These are phyloP conservation scores for Drosophila sucinea DNA, from an alignment of 1,140 invertebrate species.

Conservation along the genomic window DNA sequence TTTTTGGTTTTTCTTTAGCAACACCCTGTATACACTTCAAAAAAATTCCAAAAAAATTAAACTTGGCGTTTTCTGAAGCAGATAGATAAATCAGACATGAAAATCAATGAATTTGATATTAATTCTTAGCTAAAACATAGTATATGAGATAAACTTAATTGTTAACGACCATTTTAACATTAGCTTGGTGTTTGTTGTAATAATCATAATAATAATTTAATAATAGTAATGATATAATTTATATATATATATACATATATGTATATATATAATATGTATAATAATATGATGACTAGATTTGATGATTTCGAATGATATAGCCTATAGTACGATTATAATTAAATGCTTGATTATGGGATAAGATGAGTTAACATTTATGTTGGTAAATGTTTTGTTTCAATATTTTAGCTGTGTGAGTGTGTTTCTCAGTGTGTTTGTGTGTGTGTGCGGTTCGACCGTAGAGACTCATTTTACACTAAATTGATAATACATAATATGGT, in stretches of 20 bases:
- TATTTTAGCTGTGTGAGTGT: slow-evolving; percentile 17
- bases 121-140: slow-evolving; percentile 69
- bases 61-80: slow-evolving; percentile 50
- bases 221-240: slow-evolving; percentile 35
- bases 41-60: slow-evolving; percentile 42
- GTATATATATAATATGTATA: slow-evolving; percentile 24
- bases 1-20: slow-evolving; percentile 49
- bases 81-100: slow-evolving; percentile 44
- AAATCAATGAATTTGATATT: slow-evolving; percentile 42
- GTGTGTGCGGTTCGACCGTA: slow-evolving; percentile 75
- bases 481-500: slow-evolving; percentile 27
- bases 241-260: slow-evolving; percentile 57
- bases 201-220: slow-evolving; percentile 34
- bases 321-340: slow-evolving; percentile 61
- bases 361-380: slow-evolving; percentile 68
- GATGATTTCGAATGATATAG: slow-evolving; percentile 54
- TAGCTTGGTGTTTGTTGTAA: slow-evolving; percentile 62
- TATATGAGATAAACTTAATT: slow-evolving; percentile 74
- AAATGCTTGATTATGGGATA: slow-evolving; percentile 21
- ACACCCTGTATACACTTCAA: slow-evolving; percentile 73
- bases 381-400: slow-evolving; percentile 42
- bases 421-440: slow-evolving; percentile 23
- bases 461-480: slow-evolving; percentile 65
- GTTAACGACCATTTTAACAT: slow-evolving; percentile 76
- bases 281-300: slow-evolving; percentile 57